These are phyloP conservation scores for Egretta garzetta DNA, from an alignment of 2,113 vertebrate genomes.

Conservation along the genomic window DNA sequence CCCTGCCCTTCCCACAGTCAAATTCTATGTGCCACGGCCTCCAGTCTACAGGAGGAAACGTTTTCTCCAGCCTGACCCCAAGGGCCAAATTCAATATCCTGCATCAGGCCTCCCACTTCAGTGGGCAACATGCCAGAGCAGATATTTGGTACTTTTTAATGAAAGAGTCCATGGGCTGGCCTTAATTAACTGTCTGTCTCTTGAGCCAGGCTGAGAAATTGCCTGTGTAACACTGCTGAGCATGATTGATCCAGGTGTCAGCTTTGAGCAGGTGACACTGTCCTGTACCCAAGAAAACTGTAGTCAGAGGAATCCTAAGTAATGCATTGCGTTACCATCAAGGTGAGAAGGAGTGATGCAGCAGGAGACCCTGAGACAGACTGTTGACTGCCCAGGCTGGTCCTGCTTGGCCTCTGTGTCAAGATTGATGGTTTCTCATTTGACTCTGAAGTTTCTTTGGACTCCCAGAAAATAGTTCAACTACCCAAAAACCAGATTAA, in stretches of 20 bases:
- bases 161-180: neutral
- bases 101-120: neutral
- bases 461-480: neutral
- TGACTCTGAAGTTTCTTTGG: neutral
- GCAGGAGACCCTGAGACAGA: neutral
- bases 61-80: neutral
- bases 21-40: neutral
- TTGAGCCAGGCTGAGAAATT: neutral
- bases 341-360: neutral
- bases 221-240: neutral
- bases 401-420: neutral
- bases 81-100: neutral
- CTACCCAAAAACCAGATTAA: neutral
- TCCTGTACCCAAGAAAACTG: neutral
- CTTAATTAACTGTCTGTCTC: neutral
- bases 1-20: neutral
- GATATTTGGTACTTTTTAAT: neutral
- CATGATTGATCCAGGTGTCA: neutral
- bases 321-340: fast-evolving
- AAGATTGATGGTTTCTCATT: neutral
- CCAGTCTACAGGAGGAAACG: neutral
- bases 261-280: neutral
- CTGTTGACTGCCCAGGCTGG: neutral
- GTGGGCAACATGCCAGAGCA: neutral
- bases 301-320: too few species aligned